These are phyloP conservation scores for Petroica traversi DNA, from an alignment of 2,113 vertebrate species.

Conservation along the genomic window DNA sequence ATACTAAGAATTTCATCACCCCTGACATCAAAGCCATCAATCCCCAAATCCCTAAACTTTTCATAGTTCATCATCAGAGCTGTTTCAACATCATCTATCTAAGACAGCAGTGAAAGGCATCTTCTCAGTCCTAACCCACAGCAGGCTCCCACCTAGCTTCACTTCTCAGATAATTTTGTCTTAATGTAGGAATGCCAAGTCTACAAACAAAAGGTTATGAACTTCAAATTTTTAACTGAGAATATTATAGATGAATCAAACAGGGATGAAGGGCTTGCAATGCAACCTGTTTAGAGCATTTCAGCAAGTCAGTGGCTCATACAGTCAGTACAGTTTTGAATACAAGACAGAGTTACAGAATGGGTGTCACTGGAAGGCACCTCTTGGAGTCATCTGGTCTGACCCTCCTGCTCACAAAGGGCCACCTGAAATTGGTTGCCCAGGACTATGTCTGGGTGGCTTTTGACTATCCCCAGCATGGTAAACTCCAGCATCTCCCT, in stretches of 20 bases:
- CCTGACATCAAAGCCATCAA: not conserved
- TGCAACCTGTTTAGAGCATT: not conserved
- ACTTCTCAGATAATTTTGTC: not conserved
- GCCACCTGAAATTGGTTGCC: not conserved
- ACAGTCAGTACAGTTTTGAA: not conserved
- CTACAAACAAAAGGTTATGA: not conserved
- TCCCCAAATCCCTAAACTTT: not conserved
- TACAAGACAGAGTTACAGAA: rapidly evolving
- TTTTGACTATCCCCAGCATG: not conserved
- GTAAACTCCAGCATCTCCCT: not conserved
- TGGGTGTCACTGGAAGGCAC: not conserved
- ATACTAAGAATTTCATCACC: not conserved
- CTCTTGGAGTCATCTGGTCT: not conserved
- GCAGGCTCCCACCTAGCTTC: not conserved
- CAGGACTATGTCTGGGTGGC: rapidly evolving
- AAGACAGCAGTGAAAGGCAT: not conserved
- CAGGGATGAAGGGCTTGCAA: not conserved
- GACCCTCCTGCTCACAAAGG: not conserved
- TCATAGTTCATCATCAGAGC: not conserved
- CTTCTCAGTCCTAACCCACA: not conserved
- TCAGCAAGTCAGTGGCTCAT: not conserved
- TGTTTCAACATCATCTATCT: not conserved
- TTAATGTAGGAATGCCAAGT: not conserved
- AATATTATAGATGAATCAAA: not conserved
- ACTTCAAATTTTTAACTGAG: not conserved